Percentiles rank a stretch among this genome's conserved stretches.
Conservation (phyloP, 2,797 vertebrate species). For the Platalea minor region DNA sequence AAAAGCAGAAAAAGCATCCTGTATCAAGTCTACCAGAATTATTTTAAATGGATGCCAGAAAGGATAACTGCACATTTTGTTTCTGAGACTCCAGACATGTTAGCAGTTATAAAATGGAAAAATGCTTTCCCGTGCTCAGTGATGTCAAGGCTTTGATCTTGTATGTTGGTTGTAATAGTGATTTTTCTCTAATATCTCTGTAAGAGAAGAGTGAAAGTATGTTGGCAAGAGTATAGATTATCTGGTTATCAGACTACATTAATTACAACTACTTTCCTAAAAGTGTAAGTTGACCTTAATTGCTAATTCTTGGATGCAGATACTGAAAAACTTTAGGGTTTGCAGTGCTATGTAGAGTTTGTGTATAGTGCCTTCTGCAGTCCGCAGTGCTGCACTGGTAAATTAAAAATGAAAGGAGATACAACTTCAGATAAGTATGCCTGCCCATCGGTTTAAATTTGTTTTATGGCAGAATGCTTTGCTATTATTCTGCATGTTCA, state of each 20-base stretch:
- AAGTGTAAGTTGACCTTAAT: background rate
- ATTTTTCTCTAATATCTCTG: background rate
- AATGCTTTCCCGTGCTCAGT: background rate
- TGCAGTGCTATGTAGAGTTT: background rate
- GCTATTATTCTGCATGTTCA: rapidly evolving
- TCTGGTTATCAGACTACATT: background rate
- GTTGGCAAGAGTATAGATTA: background rate
- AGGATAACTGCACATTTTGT: rapidly evolving
- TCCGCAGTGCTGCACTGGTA: background rate
- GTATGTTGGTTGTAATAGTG: background rate
- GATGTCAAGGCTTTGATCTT: background rate
- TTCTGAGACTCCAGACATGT: background rate
- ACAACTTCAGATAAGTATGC: background rate
- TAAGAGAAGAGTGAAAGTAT: background rate
- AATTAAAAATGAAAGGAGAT: background rate
- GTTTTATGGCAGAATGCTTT: background rate
- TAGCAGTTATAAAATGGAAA: background rate
- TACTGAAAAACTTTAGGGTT: background rate
- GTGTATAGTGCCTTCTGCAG: background rate
- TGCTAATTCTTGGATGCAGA: background rate
- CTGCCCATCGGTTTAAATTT: background rate
- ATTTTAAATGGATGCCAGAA: background rate
- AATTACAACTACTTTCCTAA: background rate
- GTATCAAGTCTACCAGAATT: background rate
- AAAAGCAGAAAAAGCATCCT: background rate